phyloP scores from a whole-genome alignment of 2,113 vertebrate genomes.

The Columba janthina region DNA sequence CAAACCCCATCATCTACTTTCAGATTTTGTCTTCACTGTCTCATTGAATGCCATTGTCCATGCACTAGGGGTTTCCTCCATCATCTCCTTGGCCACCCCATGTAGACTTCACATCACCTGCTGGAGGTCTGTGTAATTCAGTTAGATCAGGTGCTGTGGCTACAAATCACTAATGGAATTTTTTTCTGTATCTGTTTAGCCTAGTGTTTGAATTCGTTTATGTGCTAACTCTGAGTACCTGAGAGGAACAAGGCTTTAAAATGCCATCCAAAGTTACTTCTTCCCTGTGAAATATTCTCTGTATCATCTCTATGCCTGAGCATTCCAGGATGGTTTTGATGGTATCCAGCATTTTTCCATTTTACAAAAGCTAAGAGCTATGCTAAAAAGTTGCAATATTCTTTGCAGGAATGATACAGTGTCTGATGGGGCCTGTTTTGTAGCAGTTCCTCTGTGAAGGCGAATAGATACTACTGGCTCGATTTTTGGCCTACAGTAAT shows the following conservation, averaged over 20 bases:
- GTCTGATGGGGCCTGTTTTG: not conserved
- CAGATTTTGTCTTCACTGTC: not conserved
- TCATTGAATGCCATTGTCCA: not conserved
- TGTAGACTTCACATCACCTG: not conserved
- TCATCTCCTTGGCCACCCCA: not conserved
- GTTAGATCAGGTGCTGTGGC: no score
- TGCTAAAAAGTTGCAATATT: not conserved
- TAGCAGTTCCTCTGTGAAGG: not conserved
- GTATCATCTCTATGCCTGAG: no score
- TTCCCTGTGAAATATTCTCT: no score
- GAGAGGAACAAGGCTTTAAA: no score
- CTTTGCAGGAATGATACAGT: not conserved
- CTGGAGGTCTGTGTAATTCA: not conserved
- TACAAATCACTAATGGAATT: not conserved
- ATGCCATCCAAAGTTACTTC: no score
- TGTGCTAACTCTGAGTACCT: no score
- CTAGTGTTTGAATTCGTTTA: no score
- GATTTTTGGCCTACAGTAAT: not conserved
- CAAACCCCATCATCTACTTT: not conserved
- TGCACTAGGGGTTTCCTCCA: not conserved
- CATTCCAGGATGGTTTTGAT: no score
- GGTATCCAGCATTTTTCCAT: not conserved
- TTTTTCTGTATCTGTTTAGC: not conserved
- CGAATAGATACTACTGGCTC: not conserved
- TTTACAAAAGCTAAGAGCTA: not conserved